phyloP scores from a whole-genome alignment of 2,113 vertebrate species.

The Salminus brasiliensis region DNA sequence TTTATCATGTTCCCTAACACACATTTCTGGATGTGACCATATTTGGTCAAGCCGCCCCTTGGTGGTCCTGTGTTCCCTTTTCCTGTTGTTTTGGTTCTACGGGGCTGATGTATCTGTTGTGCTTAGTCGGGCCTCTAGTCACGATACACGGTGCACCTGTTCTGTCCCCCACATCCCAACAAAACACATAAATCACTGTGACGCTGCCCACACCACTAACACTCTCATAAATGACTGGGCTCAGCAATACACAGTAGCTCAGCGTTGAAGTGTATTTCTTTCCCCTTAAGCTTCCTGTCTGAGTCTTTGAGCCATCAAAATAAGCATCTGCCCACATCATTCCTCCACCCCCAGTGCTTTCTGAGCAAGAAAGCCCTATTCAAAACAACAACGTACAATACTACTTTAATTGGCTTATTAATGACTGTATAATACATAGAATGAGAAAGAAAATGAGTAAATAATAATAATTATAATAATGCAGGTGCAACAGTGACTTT shows the following conservation, averaged over 20 bases:
- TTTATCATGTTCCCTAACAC: constrained; percentile 38
- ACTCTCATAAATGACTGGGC: constrained; percentile 53
- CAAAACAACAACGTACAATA: neutral
- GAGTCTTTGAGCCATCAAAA: constrained; percentile 39
- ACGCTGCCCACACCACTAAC: constrained; percentile 46
- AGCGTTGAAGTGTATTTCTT: constrained; percentile 41
- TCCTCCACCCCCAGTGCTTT: constrained; percentile 56
- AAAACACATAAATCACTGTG: constrained; percentile 66
- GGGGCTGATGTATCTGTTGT: constrained; percentile 63
- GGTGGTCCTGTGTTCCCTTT: constrained; percentile 15
- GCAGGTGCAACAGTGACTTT: neutral
- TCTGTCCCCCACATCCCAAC: constrained; percentile 47
- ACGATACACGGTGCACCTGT: constrained; percentile 69
- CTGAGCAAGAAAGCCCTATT: constrained; percentile 45
- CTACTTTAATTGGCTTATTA: neutral
- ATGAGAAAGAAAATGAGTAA: neutral
- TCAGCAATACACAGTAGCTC: constrained; percentile 37
- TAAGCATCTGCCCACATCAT: constrained; percentile 43
- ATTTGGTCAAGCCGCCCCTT: constrained; percentile 46
- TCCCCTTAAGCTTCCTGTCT: constrained; percentile 47
- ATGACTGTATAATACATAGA: neutral
- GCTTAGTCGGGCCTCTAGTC: constrained; percentile 59
- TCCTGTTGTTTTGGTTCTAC: constrained; percentile 67
- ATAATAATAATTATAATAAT: neutral
- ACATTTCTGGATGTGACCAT: constrained; percentile 45